These are phyloP conservation scores for Sebastes reedi DNA, from an alignment of 2,797 vertebrate species.

Conservation along the genomic window DNA sequence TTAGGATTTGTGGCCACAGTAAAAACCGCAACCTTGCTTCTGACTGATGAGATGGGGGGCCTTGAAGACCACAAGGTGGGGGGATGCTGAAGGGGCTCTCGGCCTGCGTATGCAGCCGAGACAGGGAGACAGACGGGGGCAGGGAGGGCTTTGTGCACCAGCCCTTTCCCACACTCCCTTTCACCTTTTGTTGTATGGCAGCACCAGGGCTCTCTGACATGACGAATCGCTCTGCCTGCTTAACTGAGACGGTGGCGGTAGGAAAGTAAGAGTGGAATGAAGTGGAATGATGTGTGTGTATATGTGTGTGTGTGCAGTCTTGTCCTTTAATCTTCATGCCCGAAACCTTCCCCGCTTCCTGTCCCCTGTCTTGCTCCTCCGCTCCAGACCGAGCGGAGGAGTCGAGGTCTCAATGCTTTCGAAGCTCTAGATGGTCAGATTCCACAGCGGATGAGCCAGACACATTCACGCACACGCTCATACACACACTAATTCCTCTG, in stretches of 20 bases:
- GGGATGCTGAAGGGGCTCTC: slow-evolving; percentile 46
- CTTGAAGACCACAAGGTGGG: slow-evolving; percentile 35
- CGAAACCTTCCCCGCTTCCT: slow-evolving; percentile 6
- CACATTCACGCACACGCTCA: slow-evolving; percentile 29
- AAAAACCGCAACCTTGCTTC: background rate
- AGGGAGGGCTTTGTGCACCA: slow-evolving; percentile 75
- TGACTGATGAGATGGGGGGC: slow-evolving; percentile 9
- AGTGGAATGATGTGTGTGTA: slow-evolving; percentile 12
- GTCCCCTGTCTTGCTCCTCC: background rate
- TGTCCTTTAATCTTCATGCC: slow-evolving; percentile 18
- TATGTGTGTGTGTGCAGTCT: background rate
- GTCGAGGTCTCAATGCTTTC: slow-evolving; percentile 38
- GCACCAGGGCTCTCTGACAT: slow-evolving; percentile 75
- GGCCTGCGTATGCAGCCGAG: slow-evolving; percentile 59
- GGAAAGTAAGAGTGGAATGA: slow-evolving; percentile 42
- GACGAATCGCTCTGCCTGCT: slow-evolving; percentile 78
- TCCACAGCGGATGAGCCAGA: slow-evolving; percentile 53
- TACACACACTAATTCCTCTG: slow-evolving; percentile 64
- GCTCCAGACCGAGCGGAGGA: slow-evolving; percentile 20
- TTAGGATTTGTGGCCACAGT: slow-evolving; percentile 1
- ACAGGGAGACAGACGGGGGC: slow-evolving; percentile 74
- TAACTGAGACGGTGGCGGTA: slow-evolving; percentile 40
- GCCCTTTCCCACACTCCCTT: slow-evolving; percentile 84
- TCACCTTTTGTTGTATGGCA: slow-evolving; percentile 80
- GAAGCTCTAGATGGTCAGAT: slow-evolving; percentile 45